Base-by-base conservation (phyloP, 2,888 invertebrate genomes). In the Cistogaster globosa region DNA sequence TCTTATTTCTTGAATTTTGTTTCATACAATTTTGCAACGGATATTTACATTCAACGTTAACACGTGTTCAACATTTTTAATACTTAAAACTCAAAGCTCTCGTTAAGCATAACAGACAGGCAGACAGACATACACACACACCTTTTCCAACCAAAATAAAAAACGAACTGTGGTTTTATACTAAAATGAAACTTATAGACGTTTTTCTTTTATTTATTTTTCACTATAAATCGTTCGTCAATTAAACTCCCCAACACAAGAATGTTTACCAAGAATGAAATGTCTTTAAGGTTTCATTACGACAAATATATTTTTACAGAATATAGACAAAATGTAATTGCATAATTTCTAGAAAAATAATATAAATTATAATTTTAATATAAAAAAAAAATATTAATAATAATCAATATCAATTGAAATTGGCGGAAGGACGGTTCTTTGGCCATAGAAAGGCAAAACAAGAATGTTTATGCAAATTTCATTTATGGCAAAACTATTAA, bases 61-160 rank as follows among this genome's bases (percentile, higher is more conserved):
- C 80, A 80, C 80, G 80, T 80, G 80, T 80, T 80, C 80, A 80
- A 74, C 67, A 80, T 80, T 38, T 74, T 80, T 57, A 72, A 72
- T 78, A 38, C 32, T 58, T 45, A 45, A 36, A 32, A 32, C 2
- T 32, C 11, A 60, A 68, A 67, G 57, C 18, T 78, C n/a, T 60
- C 62, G 62, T 62, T 42, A 26, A 58, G 14, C 18, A 53, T 18
- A 53, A 53, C 48, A 9, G 32, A 60, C 45, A 48, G 16, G 22
- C 36, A 58, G 18, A 58, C 58, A 68, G 58, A 55, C 48, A 78
- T 12, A 32, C 62, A 38, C 32, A 72, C 71, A 72, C 72, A 60
- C 72, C 60, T 62, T 53, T n/a, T n/a, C n/a, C 12, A 42, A 42
- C 12, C 8, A 42, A 12, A 42, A 53, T 20, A 53, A 53, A 51